Conservation (phyloP, 1,140 invertebrate genomes). For the Cydia fagiglandana region DNA sequence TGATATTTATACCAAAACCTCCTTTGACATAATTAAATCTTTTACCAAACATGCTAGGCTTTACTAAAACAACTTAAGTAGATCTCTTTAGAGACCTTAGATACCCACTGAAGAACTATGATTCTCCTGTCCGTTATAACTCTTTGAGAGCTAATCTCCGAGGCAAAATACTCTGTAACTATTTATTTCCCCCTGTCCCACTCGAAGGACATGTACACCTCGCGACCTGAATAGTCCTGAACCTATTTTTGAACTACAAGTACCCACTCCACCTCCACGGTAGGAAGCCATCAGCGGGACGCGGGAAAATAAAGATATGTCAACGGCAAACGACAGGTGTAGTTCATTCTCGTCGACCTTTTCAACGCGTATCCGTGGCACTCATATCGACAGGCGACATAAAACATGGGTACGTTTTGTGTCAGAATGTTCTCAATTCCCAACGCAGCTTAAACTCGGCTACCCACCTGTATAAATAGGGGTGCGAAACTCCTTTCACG, state of each 20-base stretch:
- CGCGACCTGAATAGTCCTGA: background rate
- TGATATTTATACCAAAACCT: no score
- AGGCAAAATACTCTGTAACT: background rate
- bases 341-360: conserved; percentile 6
- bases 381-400: conserved; percentile 8
- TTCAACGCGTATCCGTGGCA: background rate
- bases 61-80: no score
- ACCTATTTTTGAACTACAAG: conserved; percentile 1
- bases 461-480: background rate
- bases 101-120: no score
- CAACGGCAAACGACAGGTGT: background rate
- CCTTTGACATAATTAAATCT: no score
- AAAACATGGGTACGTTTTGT: background rate
- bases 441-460: background rate
- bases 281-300: background rate
- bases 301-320: conserved; percentile 28
- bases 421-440: background rate
- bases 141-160: background rate
- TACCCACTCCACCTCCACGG: background rate
- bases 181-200: background rate
- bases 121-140: background rate
- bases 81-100: no score
- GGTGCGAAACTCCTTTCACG: no score
- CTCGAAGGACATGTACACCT: background rate
- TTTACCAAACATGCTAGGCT: no score